Conservation (phyloP, 1,140 invertebrate genomes). For the Formica selysi region DNA sequence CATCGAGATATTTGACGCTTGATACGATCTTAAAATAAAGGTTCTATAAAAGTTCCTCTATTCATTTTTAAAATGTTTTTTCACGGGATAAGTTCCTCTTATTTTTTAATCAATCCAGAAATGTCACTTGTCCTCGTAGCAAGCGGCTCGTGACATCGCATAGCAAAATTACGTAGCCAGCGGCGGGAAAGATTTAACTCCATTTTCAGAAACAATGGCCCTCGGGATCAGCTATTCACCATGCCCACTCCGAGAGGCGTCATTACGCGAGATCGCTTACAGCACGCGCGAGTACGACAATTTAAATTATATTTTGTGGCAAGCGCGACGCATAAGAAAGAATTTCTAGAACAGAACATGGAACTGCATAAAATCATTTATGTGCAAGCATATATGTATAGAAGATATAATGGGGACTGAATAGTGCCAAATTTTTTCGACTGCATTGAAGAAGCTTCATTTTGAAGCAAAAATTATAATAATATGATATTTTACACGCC, state of each 20-base stretch:
- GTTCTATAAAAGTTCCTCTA: background rate
- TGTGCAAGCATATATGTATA: conserved; percentile 11
- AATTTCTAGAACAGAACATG: conserved; percentile 2
- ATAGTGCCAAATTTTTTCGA: background rate
- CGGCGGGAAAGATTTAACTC: conserved; percentile 73
- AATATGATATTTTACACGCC: background rate
- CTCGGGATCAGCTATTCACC: conserved; percentile 70
- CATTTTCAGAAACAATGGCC: conserved; percentile 72
- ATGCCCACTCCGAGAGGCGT: conserved; percentile 69
- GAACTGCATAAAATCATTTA: conserved; percentile 31
- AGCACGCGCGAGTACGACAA: conserved; percentile 57
- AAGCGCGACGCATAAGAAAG: conserved; percentile 43
- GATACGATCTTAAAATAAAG: background rate
- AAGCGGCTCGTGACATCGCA: conserved; percentile 47
- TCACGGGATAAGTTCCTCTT: conserved; percentile 8
- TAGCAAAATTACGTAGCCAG: conserved; percentile 48
- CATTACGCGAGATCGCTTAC: conserved; percentile 67
- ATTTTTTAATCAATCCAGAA: conserved; percentile 71
- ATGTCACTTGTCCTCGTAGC: conserved; percentile 44
- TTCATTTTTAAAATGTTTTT: conserved; percentile 20
- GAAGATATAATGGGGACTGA: background rate
- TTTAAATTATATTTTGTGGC: conserved; percentile 74
- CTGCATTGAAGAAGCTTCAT: background rate
- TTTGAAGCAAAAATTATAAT: background rate
- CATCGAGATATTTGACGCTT: conserved; percentile 10